Conservation (phyloP, 1,140 invertebrate species). For the Bilobella aurantiaca region DNA sequence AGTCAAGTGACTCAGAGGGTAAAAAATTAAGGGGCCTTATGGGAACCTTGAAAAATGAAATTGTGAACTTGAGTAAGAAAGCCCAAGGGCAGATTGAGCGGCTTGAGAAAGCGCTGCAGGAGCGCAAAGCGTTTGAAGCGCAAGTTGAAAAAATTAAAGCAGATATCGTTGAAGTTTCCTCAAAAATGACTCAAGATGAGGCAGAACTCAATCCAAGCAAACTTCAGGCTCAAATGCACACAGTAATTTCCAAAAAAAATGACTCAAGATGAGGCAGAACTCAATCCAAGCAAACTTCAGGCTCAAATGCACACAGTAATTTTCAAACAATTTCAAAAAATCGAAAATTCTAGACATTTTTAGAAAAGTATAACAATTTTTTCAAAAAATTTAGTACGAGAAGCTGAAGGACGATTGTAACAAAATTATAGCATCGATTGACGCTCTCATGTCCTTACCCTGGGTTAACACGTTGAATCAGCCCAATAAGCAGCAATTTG, state of each 20-base stretch:
- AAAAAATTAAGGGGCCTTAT: constrained; percentile 38
- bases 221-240: neutral
- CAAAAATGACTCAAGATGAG: neutral
- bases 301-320: neutral
- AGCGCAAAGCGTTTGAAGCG: constrained; percentile 65
- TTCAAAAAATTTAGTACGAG: constrained; percentile 60
- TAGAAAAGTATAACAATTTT: too few species aligned
- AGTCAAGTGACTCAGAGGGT: constrained; percentile 61
- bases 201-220: neutral
- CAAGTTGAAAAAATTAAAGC: constrained; percentile 66
- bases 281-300: neutral
- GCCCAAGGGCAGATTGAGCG: constrained; percentile 9
- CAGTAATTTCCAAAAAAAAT: neutral
- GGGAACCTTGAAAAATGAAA: constrained; percentile 10
- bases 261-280: neutral
- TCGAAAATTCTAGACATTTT: too few species aligned
- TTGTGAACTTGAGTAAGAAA: constrained; percentile 5
- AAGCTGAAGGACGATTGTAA: constrained; percentile 64
- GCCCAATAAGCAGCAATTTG: constrained; percentile 66
- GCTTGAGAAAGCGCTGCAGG: constrained; percentile 44
- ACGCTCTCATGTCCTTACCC: too few species aligned
- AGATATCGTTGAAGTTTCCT: constrained; percentile 66
- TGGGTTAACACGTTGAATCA: too few species aligned
- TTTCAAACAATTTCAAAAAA: too few species aligned
- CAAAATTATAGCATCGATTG: too few species aligned